phyloP scores from a whole-genome alignment of 2,888 invertebrate genomes.

The Oscheius sp. region DNA sequence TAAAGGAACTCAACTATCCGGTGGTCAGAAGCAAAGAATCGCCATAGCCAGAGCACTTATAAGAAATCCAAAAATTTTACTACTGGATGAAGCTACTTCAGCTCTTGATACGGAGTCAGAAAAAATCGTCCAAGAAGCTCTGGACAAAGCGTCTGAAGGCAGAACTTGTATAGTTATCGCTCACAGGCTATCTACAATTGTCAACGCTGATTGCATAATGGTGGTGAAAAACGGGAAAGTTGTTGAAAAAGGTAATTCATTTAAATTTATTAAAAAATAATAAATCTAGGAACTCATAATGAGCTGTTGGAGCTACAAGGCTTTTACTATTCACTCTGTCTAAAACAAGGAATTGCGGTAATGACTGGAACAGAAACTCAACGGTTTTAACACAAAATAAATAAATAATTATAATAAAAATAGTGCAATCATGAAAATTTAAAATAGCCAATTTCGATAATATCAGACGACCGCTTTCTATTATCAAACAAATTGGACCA shows the following conservation, averaged over 20 bases:
- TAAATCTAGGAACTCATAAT: conserved; percentile 77
- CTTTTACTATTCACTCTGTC: conserved; percentile 76
- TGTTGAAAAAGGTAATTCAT: conserved; percentile 75
- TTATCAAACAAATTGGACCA: too few species aligned
- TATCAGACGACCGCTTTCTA: too few species aligned
- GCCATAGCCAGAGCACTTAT: conserved; percentile 73
- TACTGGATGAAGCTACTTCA: conserved; percentile 71
- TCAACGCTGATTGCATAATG: conserved; percentile 68
- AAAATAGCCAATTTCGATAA: too few species aligned
- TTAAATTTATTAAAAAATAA: not conserved
- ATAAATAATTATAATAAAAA: too few species aligned
- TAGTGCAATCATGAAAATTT: too few species aligned
- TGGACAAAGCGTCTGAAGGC: conserved; percentile 75
- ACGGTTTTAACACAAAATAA: too few species aligned
- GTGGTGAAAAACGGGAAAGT: conserved; percentile 65
- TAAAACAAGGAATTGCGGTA: conserved; percentile 53
- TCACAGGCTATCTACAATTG: conserved; percentile 74
- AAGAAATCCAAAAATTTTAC: conserved; percentile 69
- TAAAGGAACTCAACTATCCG: conserved; percentile 71
- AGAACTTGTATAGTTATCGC: conserved; percentile 73
- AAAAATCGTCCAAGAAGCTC: conserved; percentile 71
- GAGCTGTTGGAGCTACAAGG: conserved; percentile 78
- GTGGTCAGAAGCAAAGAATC: conserved; percentile 73
- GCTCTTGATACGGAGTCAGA: conserved; percentile 73
- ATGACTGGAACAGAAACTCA: too few species aligned